Percentiles rank a stretch among this genome's conserved stretches.
Evolutionary conservation across 1,140 invertebrate genomes (phyloP).

Genomic region (Cydia fagiglandana): DNA sequence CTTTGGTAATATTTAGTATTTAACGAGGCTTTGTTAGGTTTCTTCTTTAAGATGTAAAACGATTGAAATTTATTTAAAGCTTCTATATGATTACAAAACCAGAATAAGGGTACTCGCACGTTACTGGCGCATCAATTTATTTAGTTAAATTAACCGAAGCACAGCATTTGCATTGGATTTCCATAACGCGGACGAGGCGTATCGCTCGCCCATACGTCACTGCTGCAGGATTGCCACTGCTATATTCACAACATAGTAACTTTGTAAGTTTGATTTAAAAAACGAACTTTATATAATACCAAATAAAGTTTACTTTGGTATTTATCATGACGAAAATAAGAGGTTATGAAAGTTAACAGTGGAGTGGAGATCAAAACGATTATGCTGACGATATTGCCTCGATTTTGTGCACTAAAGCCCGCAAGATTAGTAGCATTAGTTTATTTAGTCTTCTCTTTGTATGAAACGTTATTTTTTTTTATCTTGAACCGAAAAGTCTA

Average conservation of each 20-base stretch:
- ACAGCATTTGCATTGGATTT: constrained; percentile 78
- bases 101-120: constrained; percentile 37
- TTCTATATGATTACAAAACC: not conserved
- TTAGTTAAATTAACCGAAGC: constrained; percentile 75
- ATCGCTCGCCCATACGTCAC: constrained; percentile 73
- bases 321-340: not conserved
- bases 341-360: not conserved
- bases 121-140: constrained; percentile 66
- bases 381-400: not conserved
- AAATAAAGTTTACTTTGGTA: not conserved
- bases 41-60: not conserved
- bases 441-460: not conserved
- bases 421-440: not conserved
- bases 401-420: not conserved
- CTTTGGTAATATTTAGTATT: not conserved
- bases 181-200: constrained; percentile 69
- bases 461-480: not conserved
- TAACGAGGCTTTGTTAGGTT: not conserved
- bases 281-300: not conserved
- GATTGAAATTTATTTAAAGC: not conserved
- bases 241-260: not conserved
- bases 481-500: too few relatives aligned
- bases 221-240: constrained; percentile 35
- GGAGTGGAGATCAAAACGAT: not conserved
- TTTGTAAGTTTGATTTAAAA: not conserved